phyloP scores from a whole-genome alignment of 2,113 vertebrate species.

The Rattus norvegicus region DNA sequence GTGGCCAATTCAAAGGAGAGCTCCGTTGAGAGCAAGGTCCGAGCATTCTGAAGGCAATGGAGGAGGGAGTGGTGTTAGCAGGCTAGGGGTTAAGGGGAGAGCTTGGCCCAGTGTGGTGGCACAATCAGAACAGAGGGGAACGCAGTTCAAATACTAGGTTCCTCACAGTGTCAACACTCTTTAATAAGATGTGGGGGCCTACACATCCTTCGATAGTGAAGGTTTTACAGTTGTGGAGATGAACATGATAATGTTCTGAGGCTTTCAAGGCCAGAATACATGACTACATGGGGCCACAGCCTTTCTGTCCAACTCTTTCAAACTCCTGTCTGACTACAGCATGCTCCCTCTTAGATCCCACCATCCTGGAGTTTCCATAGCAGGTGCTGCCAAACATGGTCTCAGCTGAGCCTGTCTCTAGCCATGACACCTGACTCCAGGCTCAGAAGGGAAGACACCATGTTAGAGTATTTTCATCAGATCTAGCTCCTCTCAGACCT shows the following conservation, averaged over 20 bases:
- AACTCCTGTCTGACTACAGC: not conserved
- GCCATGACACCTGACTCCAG: not conserved
- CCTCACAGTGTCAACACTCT: too few relatives aligned
- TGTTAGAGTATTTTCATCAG: accelerated
- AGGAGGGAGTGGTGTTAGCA: not conserved
- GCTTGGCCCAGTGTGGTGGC: too few relatives aligned
- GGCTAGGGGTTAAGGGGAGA: not conserved
- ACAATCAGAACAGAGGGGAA: not conserved
- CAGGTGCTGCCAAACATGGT: accelerated
- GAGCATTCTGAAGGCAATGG: too few relatives aligned
- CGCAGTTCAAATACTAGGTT: accelerated
- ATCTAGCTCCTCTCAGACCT: not conserved
- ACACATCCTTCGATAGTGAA: not conserved
- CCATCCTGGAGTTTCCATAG: accelerated
- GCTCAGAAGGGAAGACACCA: accelerated
- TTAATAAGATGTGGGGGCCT: accelerated
- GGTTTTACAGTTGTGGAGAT: not conserved
- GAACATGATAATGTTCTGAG: not conserved
- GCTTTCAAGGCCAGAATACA: accelerated
- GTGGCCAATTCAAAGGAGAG: not conserved
- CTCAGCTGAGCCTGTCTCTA: not conserved
- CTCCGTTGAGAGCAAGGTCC: too few relatives aligned
- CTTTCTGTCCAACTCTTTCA: not conserved
- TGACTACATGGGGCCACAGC: too few relatives aligned
- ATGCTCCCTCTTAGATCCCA: not conserved